phyloP scores from a whole-genome alignment of 2,113 vertebrate genomes.

The Toxostoma redivivum region DNA sequence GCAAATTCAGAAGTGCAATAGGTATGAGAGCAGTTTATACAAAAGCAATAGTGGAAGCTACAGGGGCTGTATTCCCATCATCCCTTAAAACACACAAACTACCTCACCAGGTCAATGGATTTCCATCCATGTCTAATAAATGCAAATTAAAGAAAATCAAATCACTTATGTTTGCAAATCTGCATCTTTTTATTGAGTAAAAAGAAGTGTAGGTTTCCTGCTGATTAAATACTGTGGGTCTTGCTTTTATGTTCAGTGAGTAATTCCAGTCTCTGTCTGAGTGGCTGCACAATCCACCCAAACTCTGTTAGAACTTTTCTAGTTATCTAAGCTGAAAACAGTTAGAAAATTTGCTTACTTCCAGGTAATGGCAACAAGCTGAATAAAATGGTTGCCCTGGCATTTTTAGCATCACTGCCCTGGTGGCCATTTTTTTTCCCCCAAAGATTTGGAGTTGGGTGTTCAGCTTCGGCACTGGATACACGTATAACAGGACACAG shows the following conservation, averaged over 20 bases:
- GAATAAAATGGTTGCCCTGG: not conserved
- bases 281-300: not conserved
- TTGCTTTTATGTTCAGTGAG: not conserved
- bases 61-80: not conserved
- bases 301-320: not conserved
- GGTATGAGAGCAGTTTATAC: not conserved
- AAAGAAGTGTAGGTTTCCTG: not conserved
- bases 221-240: not conserved
- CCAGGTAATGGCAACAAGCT: not conserved
- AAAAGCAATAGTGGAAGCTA: not conserved
- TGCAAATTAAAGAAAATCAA: not conserved
- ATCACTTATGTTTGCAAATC: not conserved
- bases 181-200: not conserved
- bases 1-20: not conserved
- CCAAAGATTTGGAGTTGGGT: not conserved
- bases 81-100: not conserved
- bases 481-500: not conserved
- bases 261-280: not conserved
- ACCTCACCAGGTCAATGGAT: not conserved
- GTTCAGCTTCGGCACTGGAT: rapidly evolving
- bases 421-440: not conserved
- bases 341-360: not conserved
- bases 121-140: not conserved
- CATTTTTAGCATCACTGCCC: not conserved
- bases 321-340: not conserved